Conservation (phyloP, 1,140 invertebrate species). For the Euglossa dilemma region DNA sequence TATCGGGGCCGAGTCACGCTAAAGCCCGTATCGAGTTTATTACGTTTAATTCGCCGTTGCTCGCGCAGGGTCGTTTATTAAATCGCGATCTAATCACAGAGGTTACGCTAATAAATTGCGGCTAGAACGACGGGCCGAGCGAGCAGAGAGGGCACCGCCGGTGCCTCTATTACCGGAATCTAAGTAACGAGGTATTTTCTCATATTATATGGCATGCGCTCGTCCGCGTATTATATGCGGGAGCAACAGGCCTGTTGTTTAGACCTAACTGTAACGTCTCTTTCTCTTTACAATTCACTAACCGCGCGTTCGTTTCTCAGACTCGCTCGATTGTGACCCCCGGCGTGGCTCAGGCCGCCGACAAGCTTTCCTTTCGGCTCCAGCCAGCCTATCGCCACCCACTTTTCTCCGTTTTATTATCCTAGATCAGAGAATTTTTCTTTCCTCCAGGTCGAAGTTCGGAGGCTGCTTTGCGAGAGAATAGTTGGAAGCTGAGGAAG, state of each 20-base stretch:
- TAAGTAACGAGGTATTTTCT: constrained; percentile 48
- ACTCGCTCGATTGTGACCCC: neutral
- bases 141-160: neutral
- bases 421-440: no score
- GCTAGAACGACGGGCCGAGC: neutral
- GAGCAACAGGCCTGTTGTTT: constrained; percentile 50
- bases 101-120: constrained; percentile 23
- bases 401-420: no score
- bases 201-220: constrained; percentile 42
- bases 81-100: constrained; percentile 23
- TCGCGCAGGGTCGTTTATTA: constrained; percentile 15
- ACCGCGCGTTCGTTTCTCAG: constrained; percentile 19
- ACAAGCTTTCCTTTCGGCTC: no score
- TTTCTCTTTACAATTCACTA: constrained; percentile 38
- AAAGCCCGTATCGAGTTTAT: constrained; percentile 6
- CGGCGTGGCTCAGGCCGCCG: no score
- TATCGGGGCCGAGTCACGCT: neutral
- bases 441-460: no score
- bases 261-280: constrained; percentile 53
- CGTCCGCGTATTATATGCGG: constrained; percentile 55
- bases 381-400: no score
- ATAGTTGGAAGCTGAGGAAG: no score
- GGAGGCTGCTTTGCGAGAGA: no score
- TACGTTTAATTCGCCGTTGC: neutral
- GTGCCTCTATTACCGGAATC: constrained; percentile 16